A percentile compares a stretch with the other conserved stretches of the same genome.
phyloP scores from a whole-genome alignment of 2,797 vertebrate genomes.

The Pteropus rufus region DNA sequence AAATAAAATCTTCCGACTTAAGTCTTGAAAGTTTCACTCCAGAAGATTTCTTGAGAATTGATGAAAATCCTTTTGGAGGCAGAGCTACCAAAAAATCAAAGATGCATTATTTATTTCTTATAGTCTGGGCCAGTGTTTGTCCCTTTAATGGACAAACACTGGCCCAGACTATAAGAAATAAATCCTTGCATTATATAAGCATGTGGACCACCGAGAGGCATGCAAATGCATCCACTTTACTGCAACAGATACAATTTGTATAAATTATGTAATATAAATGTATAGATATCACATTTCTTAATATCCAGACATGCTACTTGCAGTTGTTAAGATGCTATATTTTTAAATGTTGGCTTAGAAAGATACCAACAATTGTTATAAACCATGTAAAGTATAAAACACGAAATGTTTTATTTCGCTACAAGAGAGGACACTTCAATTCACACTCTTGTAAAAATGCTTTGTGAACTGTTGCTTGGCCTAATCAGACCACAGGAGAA shows the following conservation, averaged over 20 bases:
- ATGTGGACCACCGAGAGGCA: neutral
- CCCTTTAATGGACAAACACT: neutral
- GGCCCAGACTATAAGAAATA: neutral
- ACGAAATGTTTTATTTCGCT: neutral
- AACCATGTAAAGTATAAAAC: neutral
- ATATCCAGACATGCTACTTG: neutral
- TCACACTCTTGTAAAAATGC: neutral
- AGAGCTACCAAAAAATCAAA: neutral
- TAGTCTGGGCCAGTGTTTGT: too few species aligned
- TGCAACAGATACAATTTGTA: neutral
- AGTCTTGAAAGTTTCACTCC: neutral
- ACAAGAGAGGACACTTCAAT: neutral
- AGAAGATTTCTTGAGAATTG: neutral
- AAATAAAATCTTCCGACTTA: neutral
- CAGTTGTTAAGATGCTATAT: neutral
- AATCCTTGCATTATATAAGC: neutral
- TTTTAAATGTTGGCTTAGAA: neutral
- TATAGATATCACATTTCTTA: neutral
- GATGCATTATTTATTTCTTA: neutral
- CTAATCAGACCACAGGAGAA: neutral
- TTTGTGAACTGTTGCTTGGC: neutral
- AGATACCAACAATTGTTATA: neutral
- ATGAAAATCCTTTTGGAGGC: neutral
- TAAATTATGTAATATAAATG: neutral
- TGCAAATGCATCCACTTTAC: neutral